Base-by-base conservation (phyloP, 1,140 invertebrate species). In the Anoplophora glabripennis region DNA sequence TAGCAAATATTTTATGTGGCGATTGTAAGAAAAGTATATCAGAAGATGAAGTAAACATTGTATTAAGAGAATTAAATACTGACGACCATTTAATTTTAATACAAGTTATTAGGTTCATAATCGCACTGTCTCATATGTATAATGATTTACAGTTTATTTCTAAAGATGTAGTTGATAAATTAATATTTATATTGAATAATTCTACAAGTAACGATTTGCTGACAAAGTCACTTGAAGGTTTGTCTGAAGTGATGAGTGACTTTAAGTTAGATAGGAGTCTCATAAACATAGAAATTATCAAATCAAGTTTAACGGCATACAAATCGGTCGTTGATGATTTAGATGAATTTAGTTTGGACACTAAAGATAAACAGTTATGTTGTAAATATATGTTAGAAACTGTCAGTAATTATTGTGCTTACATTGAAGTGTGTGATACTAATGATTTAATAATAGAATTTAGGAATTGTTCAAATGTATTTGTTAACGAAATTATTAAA, bases 1-100 rank as follows among this genome's bases (percentile, higher is more conserved):
- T 88, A 56, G 86, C 82, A 1, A 90, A 91, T 71, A 83, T 90
- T 78, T 85, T 85, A 63, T 85, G 83, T 60, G 77, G 57, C 68
- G 79, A 65, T 70, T 80, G 4, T 73, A 84, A 4, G 1, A 57
- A 49, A 37, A 56, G 56, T 40, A 62, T 71, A 17, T 58, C 34
- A 7, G 37, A 64, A 12, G 55, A 65, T 7, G 63, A 71, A 17
- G 59, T 71, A 15, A 44, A 62, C 35, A 73, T 74, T 12, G 69
- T 89, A 14, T 70, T 89, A 3, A 77, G 80, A 45, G 70, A 82
- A 35, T 73, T 86, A 7, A 77, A 80, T 33, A 80, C 79, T 44
- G 78, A 83, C 56, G 87, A 90, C 68, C 78, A 80, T 11, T 76
- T 82, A 38, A 83, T 84, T 34, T 70, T 89, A 7, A 76, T 87